Base-by-base conservation (phyloP, 2,888 invertebrate species). In the Anthophora plumipes region DNA sequence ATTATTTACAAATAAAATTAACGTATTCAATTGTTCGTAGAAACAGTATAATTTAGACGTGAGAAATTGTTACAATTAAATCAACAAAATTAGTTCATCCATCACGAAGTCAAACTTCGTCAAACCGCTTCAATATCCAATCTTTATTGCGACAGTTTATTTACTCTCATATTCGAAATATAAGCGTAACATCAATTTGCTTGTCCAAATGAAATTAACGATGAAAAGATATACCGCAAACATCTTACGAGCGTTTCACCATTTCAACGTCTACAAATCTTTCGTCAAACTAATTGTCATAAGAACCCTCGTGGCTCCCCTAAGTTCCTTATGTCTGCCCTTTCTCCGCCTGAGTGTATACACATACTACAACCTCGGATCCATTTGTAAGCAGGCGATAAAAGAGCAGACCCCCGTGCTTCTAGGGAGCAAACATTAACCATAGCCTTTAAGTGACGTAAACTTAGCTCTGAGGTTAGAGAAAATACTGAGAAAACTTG, bases 331-430 rank as follows among this genome's bases (percentile, higher is more conserved):
- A 37, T 54, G 59, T 7, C 31, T 22, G 59, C 48, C 77, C 66
- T 60, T 50, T 66, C 66, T 12, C 37, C 7, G 55, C 54, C 59
- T 68, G 60, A n/a, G n/a, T n/a, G n/a, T n/a, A n/a, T n/a, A n/a
- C 72, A 60, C 73, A n/a, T 70, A 69, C 31, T 4, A 31, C 64
- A 69, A 77, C 77, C 81, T 81, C 77, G 76, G 81, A 41, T 50
- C 77, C 72, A 73, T 82, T 82, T 77, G 72, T 82, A 72, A 81
- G 61, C 76, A 52, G 41, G 61, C 81, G 77, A 82, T 82, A 77
- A 82, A 82, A 82, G 81, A 69, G 66, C 72, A 69, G 61, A 31
- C 22, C 37, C 31, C 63, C 70, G 43, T 70, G 66, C 73, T 83
- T 71, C 59, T n/a, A 71, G 50, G 57, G n/a, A n/a, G 63, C 71